Base-by-base conservation (phyloP, 2,113 vertebrate species). In the Amia ocellicauda region DNA sequence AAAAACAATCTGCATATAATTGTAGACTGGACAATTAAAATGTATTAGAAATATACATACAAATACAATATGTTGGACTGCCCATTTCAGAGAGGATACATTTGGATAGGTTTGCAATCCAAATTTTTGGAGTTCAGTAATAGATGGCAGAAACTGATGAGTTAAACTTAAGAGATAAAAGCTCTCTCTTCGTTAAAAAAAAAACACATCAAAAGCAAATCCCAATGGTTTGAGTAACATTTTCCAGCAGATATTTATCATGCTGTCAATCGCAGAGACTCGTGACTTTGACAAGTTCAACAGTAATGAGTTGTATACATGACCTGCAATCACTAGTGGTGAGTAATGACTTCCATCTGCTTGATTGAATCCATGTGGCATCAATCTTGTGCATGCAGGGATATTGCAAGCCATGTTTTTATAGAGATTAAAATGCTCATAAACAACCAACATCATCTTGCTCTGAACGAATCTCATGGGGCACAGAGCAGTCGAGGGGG, bases 281-380 rank as follows among this genome's bases (percentile, higher is more conserved):
- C 58, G 29, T 53, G 72, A 76, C 71, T 80, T 24, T 45, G 80
- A 75, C 64, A 72, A 66, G 76, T 81, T 57, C 64, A 69, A 71
- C 65, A 77, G 57, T 77, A 80, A 81, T 73, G 69, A 69, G 43
- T 66, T 69, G 55, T 69, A 49, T 70, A 74, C 52, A 67, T 66
- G 72, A 60, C 42, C 64, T 68, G 66, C 67, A 78, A 69, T 66
- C 78, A 72, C 71, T 73, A 60, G 67, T 72, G 72, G 27, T 60
- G 64, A 68, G 55, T 73, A 77, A 78, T 69, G 62, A 17, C 63
- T 68, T 70, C 80, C 73, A 78, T 79, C 73, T 82, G 78, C 59
- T 75, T 11, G 23, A 70, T 26, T 24, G 49, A 17, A 72, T 70
- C 63, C 74, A 57, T 23, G 54, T 79, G 70, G 28, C 55, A 70